These are phyloP conservation scores for Taxidea taxus DNA, from an alignment of 2,113 vertebrate species.

Conservation along the genomic window DNA sequence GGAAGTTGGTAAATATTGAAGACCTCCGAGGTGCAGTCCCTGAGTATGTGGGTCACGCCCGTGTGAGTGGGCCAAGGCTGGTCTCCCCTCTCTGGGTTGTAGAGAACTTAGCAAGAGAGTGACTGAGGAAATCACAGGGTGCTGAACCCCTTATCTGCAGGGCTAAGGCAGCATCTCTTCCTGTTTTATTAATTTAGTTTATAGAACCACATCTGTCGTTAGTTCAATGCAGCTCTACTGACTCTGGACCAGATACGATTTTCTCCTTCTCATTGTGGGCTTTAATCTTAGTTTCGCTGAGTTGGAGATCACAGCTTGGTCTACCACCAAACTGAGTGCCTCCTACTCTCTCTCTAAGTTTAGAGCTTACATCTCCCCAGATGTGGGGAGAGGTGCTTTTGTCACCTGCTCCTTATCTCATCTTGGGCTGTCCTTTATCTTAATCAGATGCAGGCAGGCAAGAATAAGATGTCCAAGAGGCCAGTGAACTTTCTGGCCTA, in stretches of 20 bases:
- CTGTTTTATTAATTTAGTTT: background rate
- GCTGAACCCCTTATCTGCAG: background rate
- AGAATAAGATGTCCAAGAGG: background rate
- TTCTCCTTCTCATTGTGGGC: background rate
- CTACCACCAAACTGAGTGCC: background rate
- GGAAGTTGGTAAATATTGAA: slow-evolving; percentile 90
- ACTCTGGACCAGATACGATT: background rate
- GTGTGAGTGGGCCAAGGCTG: background rate
- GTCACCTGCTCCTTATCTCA: background rate
- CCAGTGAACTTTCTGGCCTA: background rate
- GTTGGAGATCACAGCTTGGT: background rate
- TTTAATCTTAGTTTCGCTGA: background rate
- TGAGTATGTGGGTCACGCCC: background rate
- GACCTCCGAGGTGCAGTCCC: background rate
- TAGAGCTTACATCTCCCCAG: background rate
- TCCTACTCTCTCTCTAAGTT: background rate
- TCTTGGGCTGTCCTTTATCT: background rate
- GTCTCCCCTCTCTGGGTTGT: background rate
- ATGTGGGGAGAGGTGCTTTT: background rate
- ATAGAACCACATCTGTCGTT: background rate
- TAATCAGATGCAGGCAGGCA: background rate
- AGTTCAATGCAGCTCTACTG: background rate
- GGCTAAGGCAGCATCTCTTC: background rate
- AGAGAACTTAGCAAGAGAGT: background rate
- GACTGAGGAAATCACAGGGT: background rate